Base-by-base conservation (phyloP, 1,140 invertebrate species). In the Chionoecetes opilio region DNA sequence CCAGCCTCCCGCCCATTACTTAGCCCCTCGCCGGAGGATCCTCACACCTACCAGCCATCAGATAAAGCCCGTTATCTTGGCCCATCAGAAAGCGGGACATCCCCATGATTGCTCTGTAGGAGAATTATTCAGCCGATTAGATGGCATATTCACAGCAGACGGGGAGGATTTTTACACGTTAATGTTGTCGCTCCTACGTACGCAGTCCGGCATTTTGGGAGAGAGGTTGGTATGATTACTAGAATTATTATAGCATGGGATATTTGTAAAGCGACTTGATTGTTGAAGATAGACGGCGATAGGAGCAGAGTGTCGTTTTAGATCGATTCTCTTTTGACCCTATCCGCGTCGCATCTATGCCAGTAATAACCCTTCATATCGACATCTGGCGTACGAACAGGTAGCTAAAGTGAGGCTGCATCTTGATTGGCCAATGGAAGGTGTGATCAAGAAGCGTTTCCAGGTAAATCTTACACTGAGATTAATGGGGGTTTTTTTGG, bases 1-100 rank as follows among this genome's bases (percentile, higher is more conserved):
- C 63, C 63, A 75, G 21, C 63, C 21, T 5, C 21, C 21, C 63
- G 63, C 21, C 63, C 63, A 75, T 75, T n/a, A 75, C 21, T 75
- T 75, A 75, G 63, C 63, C 21, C n/a, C 21, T 6, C 63, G 63
- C 63, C 63, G 6, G 63, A 75, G 63, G 63, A 75, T 17, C 63
- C 63, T 75, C 63, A 75, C 63, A 75, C 63, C 63, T n/a, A 26
- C 63, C 63, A 26, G 63, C 63, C 63, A 75, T 75, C 63, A 75
- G 63, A 75, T 75, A 75, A 75, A 26, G 63, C n/a, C 21, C 21
- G 63, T 26, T 75, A 75, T 75, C 63, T 75, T 75, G 63, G 21
- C 63, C 63, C 63, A 75, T 75, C 63, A n/a, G 63, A 26, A 75
- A 75, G 63, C 63, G n/a, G 63, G 63, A 26, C 63, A 26, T 75